Base-by-base conservation (phyloP, 2,888 invertebrate genomes). In the Perdita meconis region DNA sequence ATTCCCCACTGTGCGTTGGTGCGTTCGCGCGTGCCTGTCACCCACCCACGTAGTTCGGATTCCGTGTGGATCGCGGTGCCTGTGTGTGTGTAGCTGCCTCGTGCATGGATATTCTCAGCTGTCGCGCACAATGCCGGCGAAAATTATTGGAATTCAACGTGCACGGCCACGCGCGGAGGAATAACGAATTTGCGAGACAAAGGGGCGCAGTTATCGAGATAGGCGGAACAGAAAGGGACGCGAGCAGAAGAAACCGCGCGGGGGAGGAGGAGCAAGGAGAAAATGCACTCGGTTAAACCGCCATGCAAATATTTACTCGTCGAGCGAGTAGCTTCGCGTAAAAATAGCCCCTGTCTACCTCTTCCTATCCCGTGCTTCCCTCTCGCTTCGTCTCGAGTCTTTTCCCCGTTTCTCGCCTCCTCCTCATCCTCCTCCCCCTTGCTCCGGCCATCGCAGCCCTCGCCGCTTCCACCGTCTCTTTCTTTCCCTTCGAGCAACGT, bases 301-400 rank as follows among this genome's bases (percentile, higher is more conserved):
- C 72, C 82, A 76, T 76, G 80, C 82, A 86, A 86, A 86, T 86
- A 86, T 83, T 86, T 86, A 80, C 86, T 78, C 79, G 78, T 75
- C 68, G 65, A 60, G 56, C 81, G 76, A 81, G 74, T 81, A 83
- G 82, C 70, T 68, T 75, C 56, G 63, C 56, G 75, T 59, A 83
- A 83, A 85, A 83, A 83, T 85, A 82, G 72, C 65, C 75, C 61
- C 57, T 53, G 51, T 65, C 65, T 63, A 50, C 64, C 61, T 66
- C 30, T 16, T 30, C 36, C 42, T 13, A n/a, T n/a, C 34, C 22
- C n/a, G 24, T 30, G n/a, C 10, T 61, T 51, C 22, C 26, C 12
- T 38, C 36, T 40, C 38, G 19, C 22, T 69, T 61, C 36, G 22
- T 40, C 69, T 34, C 2, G n/a, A 40, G 24, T 16, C 22, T 65